A percentile compares a stretch with the other conserved stretches of the same genome.
phyloP scores from a whole-genome alignment of 2,113 vertebrate genomes.

The Otus sunia region DNA sequence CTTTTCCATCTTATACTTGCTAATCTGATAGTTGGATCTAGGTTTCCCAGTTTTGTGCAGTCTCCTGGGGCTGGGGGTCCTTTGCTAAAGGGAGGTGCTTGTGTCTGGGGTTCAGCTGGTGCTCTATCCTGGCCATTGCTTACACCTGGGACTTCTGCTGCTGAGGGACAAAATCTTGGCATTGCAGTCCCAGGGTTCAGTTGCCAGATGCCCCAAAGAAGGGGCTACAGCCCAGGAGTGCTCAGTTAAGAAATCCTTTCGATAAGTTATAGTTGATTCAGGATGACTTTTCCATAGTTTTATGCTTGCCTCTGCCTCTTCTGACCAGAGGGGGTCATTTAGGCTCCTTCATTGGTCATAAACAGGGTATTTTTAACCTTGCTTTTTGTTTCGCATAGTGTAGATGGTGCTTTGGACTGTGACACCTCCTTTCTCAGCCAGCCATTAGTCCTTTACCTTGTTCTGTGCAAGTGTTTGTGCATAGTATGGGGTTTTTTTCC shows the following conservation, averaged over 20 bases:
- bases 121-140: neutral
- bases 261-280: neutral
- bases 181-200: neutral
- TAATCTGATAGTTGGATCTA: neutral
- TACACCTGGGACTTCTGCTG: neutral
- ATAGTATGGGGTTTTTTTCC: neutral
- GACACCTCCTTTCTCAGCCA: neutral
- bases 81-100: neutral
- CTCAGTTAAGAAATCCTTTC: neutral
- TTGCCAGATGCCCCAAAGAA: neutral
- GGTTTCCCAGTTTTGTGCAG: neutral
- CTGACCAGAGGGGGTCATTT: neutral
- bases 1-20: neutral
- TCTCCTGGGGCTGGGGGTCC: neutral
- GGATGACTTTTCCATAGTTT: neutral
- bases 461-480: neutral
- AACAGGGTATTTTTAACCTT: neutral
- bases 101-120: neutral
- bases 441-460: neutral
- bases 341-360: neutral
- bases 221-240: neutral
- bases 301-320: neutral
- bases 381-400: neutral
- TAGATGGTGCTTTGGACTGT: neutral
- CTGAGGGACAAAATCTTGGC: neutral